Evolutionary conservation across 2,888 invertebrate species (phyloP), one percentile per base, ranked within the genome.

Genomic region (Cantharis rustica): DNA sequence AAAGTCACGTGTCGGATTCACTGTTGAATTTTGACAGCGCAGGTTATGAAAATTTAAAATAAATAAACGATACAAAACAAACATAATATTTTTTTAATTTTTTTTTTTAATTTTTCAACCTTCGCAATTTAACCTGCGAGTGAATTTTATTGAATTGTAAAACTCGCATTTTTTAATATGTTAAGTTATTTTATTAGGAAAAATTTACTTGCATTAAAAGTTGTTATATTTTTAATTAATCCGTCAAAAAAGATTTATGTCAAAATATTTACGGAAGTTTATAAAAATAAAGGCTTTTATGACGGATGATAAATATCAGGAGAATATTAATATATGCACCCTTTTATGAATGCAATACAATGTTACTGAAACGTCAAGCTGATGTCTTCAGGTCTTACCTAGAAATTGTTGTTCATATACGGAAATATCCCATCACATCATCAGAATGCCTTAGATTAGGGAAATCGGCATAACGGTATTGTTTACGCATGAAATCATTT

Each of bases 241-340:
- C n/a, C n/a, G 7, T 47, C 47, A 47, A 47, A 47, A 47, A 47
- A n/a, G 47, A 47, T 47, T 47, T 47, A 47, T 47, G 47, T 47
- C 47, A 47, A 47, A 47, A 47, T 47, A 47, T 47, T 47, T 47
- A 47, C 47, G 47, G 11, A 63, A 63, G 63, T 63, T 63, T 63
- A 63, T 47, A 47, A 47, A 47, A 47, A 47, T 47, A 66, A 66
- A 20, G n/a, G 23, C 4, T 66, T 66, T 66, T 66, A 16, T 66
- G 23, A 20, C 63, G 61, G 23, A 68, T 68, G 73, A 62, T 73
- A 63, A 69, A 69, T 63, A 73, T 69, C 20, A 68, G 16, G 16
- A 62, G 61, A 61, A 75, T 69, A 27, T 72, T 77, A 77, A 77
- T 77, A 69, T 77, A 77, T 77, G 71, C 77, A 77, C 77, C 77